Evolutionary conservation across 2,797 vertebrate species (phyloP).

Genomic region (Anolis apletophallus): DNA sequence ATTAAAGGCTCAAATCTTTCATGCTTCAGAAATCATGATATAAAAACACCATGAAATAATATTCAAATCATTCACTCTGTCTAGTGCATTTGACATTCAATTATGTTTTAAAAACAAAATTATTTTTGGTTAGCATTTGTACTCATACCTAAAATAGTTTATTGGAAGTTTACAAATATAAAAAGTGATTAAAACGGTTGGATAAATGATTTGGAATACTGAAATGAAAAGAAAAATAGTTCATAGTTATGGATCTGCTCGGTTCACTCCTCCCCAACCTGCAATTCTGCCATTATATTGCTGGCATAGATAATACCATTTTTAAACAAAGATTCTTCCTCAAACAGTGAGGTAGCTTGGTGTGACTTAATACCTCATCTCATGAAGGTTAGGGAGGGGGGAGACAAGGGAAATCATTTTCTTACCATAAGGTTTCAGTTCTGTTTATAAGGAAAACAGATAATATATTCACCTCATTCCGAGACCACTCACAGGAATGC

Average conservation of each 20-base stretch:
- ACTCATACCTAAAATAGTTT: slow-evolving; percentile 51
- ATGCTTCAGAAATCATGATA: slow-evolving; percentile 71
- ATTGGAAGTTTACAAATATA: neutral
- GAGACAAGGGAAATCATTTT: too few species aligned
- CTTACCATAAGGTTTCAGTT: too few species aligned
- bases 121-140: slow-evolving; percentile 58
- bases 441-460: too few species aligned
- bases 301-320: too few species aligned
- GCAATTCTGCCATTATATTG: too few species aligned
- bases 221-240: slow-evolving; percentile 28
- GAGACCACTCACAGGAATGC: too few species aligned
- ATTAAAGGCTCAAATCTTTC: slow-evolving; percentile 73
- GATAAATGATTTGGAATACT: neutral
- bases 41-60: slow-evolving; percentile 73
- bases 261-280: too few species aligned
- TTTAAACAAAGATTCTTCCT: too few species aligned
- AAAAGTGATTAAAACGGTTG: neutral
- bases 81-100: slow-evolving; percentile 69
- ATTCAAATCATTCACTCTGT: slow-evolving; percentile 67
- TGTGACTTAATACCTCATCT: too few species aligned
- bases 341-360: too few species aligned
- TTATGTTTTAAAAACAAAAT: slow-evolving; percentile 57
- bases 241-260: neutral
- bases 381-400: too few species aligned
- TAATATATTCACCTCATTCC: too few species aligned